Conservation (phyloP, 2,797 vertebrate genomes). For the Nyctibius grandis region DNA sequence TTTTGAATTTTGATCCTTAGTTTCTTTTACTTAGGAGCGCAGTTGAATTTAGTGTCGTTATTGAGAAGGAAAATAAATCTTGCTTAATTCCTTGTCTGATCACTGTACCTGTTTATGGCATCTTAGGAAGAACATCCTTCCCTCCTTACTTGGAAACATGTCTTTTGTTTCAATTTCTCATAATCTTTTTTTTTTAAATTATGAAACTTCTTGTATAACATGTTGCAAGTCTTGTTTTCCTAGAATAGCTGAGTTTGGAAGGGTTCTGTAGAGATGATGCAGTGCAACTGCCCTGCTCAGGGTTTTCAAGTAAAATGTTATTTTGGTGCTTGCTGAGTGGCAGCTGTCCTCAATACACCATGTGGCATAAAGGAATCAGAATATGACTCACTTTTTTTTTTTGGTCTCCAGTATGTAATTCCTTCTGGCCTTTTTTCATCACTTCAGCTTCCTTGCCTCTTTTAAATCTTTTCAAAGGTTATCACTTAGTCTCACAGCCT, state of each 20-base stretch:
- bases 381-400: neutral
- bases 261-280: neutral
- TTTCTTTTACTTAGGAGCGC: neutral
- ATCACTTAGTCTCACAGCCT: neutral
- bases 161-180: neutral
- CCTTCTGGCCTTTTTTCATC: neutral
- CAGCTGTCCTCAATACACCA: neutral
- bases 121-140: neutral
- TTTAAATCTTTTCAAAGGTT: neutral
- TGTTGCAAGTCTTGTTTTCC: neutral
- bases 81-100: neutral
- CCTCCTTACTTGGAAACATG: rapidly evolving
- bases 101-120: rapidly evolving
- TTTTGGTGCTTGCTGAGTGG: neutral
- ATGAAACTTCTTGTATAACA: neutral
- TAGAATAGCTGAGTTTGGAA: neutral
- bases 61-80: neutral
- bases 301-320: neutral
- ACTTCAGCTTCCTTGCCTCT: neutral
- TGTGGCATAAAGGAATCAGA: neutral
- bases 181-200: rapidly evolving
- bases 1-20: neutral
- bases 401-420: neutral
- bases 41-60: neutral
- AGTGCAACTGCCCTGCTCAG: neutral